These are phyloP conservation scores for Campylomormyrus numenius DNA, from an alignment of 2,113 vertebrate species.

Conservation along the genomic window DNA sequence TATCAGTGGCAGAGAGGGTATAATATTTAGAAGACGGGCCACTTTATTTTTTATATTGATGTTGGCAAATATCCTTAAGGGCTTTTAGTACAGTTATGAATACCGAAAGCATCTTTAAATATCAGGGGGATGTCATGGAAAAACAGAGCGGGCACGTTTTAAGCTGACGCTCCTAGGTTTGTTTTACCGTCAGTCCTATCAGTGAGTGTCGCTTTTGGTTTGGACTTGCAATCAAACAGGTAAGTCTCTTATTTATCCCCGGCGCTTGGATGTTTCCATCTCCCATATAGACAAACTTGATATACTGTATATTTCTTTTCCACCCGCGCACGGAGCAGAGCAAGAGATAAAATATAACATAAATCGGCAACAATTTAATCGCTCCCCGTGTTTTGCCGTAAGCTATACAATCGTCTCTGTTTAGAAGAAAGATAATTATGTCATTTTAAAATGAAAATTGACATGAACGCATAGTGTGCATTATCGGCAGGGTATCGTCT, in stretches of 20 bases:
- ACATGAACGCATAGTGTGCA: neutral
- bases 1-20: slow-evolving; percentile 21
- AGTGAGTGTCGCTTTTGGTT: slow-evolving; percentile 7
- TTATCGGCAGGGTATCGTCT: neutral
- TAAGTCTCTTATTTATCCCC: neutral
- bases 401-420: neutral
- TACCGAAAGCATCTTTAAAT: slow-evolving; percentile 18
- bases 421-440: neutral
- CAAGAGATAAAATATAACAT: slow-evolving; percentile 1
- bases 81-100: slow-evolving; percentile 26
- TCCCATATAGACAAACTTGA: neutral
- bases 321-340: neutral
- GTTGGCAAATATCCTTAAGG: slow-evolving; percentile 28
- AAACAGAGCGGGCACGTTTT: neutral
- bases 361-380: slow-evolving; percentile 4
- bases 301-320: slow-evolving; percentile 6
- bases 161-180: neutral
- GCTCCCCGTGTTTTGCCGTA: neutral
- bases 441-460: neutral
- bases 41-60: slow-evolving; percentile 25
- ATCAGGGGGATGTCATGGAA: slow-evolving; percentile 8
- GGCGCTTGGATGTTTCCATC: slow-evolving; percentile 9
- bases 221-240: slow-evolving; percentile 8
- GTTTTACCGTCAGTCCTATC: slow-evolving; percentile 4
- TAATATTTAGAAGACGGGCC: slow-evolving; percentile 29